A percentile compares a stretch with the other conserved stretches of the same genome.
phyloP scores from a whole-genome alignment of 2,113 vertebrate genomes.

The Xiphophorus maculatus region DNA sequence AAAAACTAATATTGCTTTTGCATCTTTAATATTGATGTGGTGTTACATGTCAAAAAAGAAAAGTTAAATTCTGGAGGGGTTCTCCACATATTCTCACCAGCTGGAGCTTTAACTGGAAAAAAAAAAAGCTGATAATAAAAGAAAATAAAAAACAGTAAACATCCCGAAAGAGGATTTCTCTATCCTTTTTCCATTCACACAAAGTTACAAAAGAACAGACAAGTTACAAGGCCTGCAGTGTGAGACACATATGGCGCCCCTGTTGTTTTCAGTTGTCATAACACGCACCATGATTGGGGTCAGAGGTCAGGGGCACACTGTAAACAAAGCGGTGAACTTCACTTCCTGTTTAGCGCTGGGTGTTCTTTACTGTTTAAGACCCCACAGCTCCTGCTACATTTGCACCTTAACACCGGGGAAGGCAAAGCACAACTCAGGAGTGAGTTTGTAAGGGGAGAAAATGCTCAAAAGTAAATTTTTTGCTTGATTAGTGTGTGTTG shows the following conservation, averaged over 20 bases:
- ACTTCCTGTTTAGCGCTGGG: constrained; percentile 69
- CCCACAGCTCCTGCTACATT: constrained; percentile 40
- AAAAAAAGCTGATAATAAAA: constrained; percentile 11
- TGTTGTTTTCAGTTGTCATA: constrained; percentile 47
- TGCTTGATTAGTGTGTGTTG: background rate
- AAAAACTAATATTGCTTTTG: background rate
- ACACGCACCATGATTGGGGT: constrained; percentile 49
- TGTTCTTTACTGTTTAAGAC: constrained; percentile 36
- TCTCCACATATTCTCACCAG: background rate
- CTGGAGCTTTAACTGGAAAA: constrained; percentile 24
- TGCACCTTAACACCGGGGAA: background rate
- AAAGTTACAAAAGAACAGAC: constrained; percentile 8
- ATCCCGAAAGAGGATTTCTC: background rate
- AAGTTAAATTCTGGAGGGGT: constrained; percentile 13
- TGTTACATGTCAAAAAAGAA: background rate
- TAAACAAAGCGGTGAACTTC: constrained; percentile 63
- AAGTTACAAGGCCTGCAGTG: constrained; percentile 12
- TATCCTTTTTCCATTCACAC: background rate
- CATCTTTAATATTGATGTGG: too few species aligned
- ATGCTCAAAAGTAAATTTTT: background rate
- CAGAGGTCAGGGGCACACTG: constrained; percentile 49
- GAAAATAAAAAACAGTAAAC: background rate
- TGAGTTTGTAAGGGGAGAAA: background rate
- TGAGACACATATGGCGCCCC: constrained; percentile 32
- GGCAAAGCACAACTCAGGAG: background rate